Conservation (phyloP, 2,797 vertebrate species). For the Knipowitschia caucasica region DNA sequence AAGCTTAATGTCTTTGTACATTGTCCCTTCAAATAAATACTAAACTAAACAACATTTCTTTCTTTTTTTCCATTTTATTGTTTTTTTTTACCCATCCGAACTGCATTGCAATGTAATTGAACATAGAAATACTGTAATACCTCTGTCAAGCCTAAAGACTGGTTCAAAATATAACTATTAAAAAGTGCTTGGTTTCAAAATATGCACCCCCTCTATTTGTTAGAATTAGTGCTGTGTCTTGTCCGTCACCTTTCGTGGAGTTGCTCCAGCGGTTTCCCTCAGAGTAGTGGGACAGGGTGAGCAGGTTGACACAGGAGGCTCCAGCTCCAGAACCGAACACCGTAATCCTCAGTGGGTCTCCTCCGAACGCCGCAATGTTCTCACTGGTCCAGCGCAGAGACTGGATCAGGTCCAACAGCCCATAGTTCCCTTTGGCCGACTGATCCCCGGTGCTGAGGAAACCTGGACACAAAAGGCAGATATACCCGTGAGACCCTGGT, state of each 20-base stretch:
- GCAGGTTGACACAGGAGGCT: constrained; percentile 96
- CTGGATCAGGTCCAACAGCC: constrained; percentile 94
- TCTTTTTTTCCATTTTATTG: no score
- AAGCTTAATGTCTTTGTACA: no score
- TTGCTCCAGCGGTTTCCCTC: constrained; percentile 99
- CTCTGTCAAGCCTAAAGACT: no score
- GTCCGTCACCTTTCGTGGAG: constrained; percentile 94
- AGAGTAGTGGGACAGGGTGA: constrained; percentile 99
- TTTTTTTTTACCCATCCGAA: no score
- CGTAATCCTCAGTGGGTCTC: constrained; percentile 96
- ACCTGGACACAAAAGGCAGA: constrained; percentile 69
- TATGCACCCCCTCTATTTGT: no score
- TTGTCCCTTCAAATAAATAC: no score
- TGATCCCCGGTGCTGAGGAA: constrained; percentile 98
- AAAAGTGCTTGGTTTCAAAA: no score
- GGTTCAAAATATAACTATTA: no score
- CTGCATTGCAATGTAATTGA: no score
- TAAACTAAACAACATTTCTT: no score
- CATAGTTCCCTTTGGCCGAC: constrained; percentile 98
- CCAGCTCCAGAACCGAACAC: constrained; percentile 98
- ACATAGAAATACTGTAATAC: no score
- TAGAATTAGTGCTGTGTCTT: background rate
- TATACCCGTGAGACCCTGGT: background rate
- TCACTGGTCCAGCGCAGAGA: constrained; percentile 98
- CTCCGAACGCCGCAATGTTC: constrained; percentile 97